Conservation (phyloP, 1,140 invertebrate species). For the Gonatopus flavifemur region DNA sequence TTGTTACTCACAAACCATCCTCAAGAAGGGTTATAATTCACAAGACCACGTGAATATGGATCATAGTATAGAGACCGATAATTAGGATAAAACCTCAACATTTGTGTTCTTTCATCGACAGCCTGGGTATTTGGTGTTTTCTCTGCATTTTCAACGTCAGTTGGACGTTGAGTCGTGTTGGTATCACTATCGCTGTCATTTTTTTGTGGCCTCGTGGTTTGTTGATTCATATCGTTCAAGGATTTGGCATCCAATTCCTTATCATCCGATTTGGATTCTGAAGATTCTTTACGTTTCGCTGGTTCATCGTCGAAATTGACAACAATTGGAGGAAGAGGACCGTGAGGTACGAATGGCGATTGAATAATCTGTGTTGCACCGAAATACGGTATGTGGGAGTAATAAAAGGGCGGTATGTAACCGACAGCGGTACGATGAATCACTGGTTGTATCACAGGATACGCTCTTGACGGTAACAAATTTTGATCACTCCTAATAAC, state of each 20-base stretch:
- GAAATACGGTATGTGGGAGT: constrained; percentile 36
- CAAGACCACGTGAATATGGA: constrained; percentile 45
- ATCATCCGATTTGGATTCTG: not conserved
- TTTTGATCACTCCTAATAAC: constrained; percentile 75
- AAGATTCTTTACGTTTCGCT: not conserved
- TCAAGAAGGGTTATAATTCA: no score
- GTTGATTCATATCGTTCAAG: no score
- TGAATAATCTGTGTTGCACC: constrained; percentile 29
- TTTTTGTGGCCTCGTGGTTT: no score
- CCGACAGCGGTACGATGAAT: constrained; percentile 62
- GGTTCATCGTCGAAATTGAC: no score
- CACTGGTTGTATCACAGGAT: constrained; percentile 71
- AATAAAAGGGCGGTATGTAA: constrained; percentile 57
- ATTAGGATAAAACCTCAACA: constrained; percentile 48
- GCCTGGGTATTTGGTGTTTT: no score
- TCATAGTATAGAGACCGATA: constrained; percentile 49
- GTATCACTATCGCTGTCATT: not conserved
- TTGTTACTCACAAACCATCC: no score
- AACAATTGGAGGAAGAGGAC: no score
- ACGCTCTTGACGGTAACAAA: constrained; percentile 70
- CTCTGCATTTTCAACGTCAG: constrained; percentile 6
- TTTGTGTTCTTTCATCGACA: no score
- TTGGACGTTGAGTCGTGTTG: not conserved
- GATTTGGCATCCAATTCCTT: no score
- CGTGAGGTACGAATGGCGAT: constrained; percentile 1